phyloP scores from a whole-genome alignment of 2,113 vertebrate species.

The Lycaon pictus region DNA sequence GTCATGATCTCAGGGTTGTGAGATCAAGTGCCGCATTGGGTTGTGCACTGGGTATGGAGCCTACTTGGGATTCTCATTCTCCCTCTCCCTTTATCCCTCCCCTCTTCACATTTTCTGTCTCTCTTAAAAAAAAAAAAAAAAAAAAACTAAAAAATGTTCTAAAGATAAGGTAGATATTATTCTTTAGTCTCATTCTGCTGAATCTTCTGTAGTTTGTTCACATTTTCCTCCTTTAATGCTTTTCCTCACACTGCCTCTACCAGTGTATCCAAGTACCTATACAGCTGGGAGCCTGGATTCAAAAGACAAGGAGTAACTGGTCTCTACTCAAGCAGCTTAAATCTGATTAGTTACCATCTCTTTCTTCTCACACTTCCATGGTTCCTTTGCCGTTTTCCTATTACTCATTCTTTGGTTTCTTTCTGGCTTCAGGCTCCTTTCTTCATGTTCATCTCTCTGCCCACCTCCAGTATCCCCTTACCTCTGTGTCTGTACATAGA shows the following conservation, averaged over 20 bases:
- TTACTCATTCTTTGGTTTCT: conserved; percentile 19
- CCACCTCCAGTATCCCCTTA: neutral
- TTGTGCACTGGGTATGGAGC: neutral
- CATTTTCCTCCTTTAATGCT: conserved; percentile 18
- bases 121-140: neutral
- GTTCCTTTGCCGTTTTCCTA: conserved; percentile 24
- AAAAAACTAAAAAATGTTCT: neutral
- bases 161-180: neutral
- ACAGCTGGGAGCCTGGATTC: neutral
- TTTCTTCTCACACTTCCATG: conserved; percentile 8
- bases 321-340: conserved; percentile 12
- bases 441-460: neutral
- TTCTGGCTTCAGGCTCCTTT: conserved; percentile 22
- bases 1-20: neutral
- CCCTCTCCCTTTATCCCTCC: neutral
- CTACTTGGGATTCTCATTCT: neutral
- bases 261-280: neutral
- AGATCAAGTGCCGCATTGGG: neutral
- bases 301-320: conserved; percentile 18
- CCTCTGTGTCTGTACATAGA: neutral
- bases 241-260: neutral
- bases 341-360: neutral
- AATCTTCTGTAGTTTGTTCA: conserved; percentile 1
- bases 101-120: neutral
- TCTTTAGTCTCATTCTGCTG: conserved; percentile 24